A percentile compares a stretch with the other conserved stretches of the same genome.
These are phyloP conservation scores for Microplitis deprimator DNA, from an alignment of 2,888 invertebrate species.

Conservation along the genomic window DNA sequence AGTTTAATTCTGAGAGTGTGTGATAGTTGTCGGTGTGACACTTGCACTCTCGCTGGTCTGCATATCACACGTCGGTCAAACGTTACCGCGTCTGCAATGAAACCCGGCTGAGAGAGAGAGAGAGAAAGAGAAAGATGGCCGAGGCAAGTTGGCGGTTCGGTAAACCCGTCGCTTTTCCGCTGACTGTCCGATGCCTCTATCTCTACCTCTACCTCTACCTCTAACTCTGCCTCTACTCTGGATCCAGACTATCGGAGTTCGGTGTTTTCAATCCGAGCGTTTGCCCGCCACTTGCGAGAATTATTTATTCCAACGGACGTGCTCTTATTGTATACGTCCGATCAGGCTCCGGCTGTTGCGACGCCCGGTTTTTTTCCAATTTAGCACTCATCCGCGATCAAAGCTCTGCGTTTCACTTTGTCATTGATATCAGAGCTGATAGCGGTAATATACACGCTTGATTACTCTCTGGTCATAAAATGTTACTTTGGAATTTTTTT, in stretches of 20 bases:
- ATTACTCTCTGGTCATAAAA: background rate
- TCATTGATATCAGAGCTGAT: background rate
- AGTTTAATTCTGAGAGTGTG: slow-evolving; percentile 10
- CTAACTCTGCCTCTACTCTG: slow-evolving; percentile 15
- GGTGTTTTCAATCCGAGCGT: slow-evolving; percentile 28
- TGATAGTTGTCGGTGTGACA: slow-evolving; percentile 18
- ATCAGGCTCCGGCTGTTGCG: slow-evolving; percentile 17
- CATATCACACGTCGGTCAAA: slow-evolving; percentile 70
- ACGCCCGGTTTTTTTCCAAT: slow-evolving; percentile 34
- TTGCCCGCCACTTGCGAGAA: slow-evolving; percentile 53
- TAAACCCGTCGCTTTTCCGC: slow-evolving; percentile 37
- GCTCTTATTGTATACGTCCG: slow-evolving; percentile 22
- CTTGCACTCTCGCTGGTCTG: slow-evolving; percentile 52
- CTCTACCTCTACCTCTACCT: background rate
- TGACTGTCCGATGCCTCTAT: slow-evolving; percentile 29
- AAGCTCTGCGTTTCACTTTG: background rate
- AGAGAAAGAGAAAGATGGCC: slow-evolving; percentile 48
- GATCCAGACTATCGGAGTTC: background rate
- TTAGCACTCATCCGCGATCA: slow-evolving; percentile 20
- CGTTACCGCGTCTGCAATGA: slow-evolving; percentile 65
- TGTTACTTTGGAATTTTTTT: background rate
- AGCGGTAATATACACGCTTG: slow-evolving; percentile 1
- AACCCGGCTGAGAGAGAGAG: slow-evolving; percentile 59
- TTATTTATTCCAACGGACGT: slow-evolving; percentile 65
- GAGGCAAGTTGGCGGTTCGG: slow-evolving; percentile 42